phyloP scores from a whole-genome alignment of 2,113 vertebrate genomes.

The Rhea americana region DNA sequence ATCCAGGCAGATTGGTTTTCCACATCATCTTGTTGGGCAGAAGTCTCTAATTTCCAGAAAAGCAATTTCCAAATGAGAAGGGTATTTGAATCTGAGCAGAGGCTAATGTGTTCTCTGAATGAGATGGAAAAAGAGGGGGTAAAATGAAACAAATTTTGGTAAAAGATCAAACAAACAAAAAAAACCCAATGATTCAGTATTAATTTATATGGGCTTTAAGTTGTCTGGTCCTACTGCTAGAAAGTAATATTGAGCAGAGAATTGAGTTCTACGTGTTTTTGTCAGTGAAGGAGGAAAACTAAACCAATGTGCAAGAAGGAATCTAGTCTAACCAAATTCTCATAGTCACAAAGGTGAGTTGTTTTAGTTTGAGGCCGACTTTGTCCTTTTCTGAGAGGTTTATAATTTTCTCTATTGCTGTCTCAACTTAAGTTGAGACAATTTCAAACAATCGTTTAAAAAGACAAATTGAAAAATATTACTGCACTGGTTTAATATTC shows the following conservation, averaged over 20 bases:
- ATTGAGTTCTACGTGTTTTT: too few relatives aligned
- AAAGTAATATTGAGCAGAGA: neutral
- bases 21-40: neutral
- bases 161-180: neutral
- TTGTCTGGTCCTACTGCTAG: neutral
- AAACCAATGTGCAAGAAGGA: too few relatives aligned
- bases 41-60: neutral
- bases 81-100: neutral
- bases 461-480: too few relatives aligned
- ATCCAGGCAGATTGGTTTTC: neutral
- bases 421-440: too few relatives aligned
- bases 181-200: neutral
- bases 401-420: too few relatives aligned
- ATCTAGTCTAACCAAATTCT: too few relatives aligned
- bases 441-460: too few relatives aligned
- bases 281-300: too few relatives aligned
- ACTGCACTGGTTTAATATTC: too few relatives aligned
- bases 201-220: neutral
- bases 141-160: neutral
- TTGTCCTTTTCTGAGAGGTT: too few relatives aligned
- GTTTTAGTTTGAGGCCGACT: too few relatives aligned
- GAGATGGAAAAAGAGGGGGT: neutral
- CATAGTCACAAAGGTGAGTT: too few relatives aligned
- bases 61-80: neutral
- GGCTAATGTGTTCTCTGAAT: neutral